Percentiles rank a stretch among this genome's conserved stretches.
Conservation (phyloP, 2,888 invertebrate species). For the Catocala sponsa region DNA sequence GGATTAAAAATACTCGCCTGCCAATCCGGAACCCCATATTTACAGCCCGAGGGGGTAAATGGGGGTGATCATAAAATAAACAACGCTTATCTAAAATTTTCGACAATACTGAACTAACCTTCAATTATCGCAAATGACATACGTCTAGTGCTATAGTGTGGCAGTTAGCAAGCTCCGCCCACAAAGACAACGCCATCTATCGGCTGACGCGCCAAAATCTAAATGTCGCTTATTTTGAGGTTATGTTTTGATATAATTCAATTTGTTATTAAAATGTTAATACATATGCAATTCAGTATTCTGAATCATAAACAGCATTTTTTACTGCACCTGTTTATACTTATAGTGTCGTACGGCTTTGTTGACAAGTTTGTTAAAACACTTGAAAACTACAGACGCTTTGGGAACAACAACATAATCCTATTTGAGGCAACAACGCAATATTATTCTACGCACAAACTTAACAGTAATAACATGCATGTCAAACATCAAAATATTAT, state of each 20-base stretch:
- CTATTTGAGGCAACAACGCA: constrained; percentile 9
- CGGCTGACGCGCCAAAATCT: constrained; percentile 32
- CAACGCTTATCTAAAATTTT: constrained; percentile 66
- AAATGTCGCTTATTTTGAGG: constrained; percentile 61
- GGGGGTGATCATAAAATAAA: constrained; percentile 63
- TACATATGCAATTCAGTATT: not conserved
- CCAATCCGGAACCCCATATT: constrained; percentile 57
- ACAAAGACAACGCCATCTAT: constrained; percentile 66
- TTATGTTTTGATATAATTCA: constrained; percentile 56
- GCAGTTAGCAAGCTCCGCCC: constrained; percentile 66
- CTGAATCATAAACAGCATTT: constrained; percentile 11
- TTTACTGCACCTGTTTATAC: constrained; percentile 21
- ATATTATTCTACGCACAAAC: constrained; percentile 8
- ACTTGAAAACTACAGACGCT: constrained; percentile 57
- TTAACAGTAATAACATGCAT: constrained; percentile 1
- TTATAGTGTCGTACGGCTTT: not conserved
- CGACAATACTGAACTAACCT: constrained; percentile 63
- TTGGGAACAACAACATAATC: constrained; percentile 49
- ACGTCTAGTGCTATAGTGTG: constrained; percentile 60
- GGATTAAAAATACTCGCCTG: constrained; percentile 54
- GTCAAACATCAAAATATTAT: constrained; percentile 24
- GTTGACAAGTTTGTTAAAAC: constrained; percentile 31
- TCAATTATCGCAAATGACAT: constrained; percentile 65
- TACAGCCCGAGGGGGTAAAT: constrained; percentile 46
- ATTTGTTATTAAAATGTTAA: constrained; percentile 18